These are phyloP conservation scores for Volucella zonaria DNA, from an alignment of 2,888 invertebrate species.

Conservation along the genomic window DNA sequence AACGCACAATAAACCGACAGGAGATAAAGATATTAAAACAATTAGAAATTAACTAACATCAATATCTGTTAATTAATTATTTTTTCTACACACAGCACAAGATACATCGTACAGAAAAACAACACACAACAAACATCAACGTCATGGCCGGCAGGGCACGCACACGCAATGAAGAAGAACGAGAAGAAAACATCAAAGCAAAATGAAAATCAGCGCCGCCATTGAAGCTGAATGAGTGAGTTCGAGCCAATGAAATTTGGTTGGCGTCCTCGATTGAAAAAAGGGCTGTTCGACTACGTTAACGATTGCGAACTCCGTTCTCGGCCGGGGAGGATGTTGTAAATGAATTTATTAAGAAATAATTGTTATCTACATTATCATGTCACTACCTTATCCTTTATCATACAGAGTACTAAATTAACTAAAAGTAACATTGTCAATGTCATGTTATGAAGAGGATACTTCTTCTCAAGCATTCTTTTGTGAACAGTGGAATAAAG, in stretches of 20 bases:
- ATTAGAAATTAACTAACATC: neutral
- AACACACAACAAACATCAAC: neutral
- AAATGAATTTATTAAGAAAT: no score
- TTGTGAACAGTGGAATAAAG: no score
- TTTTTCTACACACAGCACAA: neutral
- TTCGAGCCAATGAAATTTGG: neutral
- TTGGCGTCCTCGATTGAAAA: slow-evolving; percentile 4
- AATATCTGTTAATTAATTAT: neutral
- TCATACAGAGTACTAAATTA: no score
- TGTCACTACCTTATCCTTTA: no score
- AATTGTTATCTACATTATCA: no score
- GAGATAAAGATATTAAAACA: neutral
- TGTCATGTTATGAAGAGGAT: no score
- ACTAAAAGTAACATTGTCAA: no score
- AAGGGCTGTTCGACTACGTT: no score
- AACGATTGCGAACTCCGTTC: no score
- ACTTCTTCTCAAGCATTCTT: no score
- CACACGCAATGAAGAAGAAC: slow-evolving; percentile 1
- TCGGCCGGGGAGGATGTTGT: no score
- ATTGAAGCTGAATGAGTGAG: slow-evolving; percentile 2
- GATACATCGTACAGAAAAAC: neutral
- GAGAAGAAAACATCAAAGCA: slow-evolving; percentile 12
- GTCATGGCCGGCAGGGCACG: neutral
- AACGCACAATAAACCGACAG: no score
- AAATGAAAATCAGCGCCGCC: slow-evolving; percentile 8